Conservation (phyloP, 2,113 vertebrate species). For the Erythrolamprus reginae region DNA sequence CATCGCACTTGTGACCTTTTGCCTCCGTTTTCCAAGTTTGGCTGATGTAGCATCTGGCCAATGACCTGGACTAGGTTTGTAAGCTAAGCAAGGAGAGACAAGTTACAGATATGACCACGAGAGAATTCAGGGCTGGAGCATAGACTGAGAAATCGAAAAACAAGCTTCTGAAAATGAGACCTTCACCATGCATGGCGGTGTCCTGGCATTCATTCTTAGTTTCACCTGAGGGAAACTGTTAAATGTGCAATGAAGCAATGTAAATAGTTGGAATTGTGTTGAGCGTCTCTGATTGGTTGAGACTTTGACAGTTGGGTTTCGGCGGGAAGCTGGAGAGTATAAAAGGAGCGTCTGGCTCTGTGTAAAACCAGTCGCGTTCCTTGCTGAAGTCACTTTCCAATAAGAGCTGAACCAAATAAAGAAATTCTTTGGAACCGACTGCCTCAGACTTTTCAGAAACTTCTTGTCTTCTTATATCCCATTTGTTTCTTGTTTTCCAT, state of each 20-base stretch:
- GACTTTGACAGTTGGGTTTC: no score
- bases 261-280: no score
- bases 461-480: no score
- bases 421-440: no score
- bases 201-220: background rate
- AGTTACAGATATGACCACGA: background rate
- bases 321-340: no score
- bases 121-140: background rate
- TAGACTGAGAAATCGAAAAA: background rate
- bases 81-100: background rate
- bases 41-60: background rate
- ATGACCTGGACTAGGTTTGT: background rate
- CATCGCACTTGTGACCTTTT: background rate
- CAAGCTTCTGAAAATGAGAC: background rate
- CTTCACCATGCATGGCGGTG: background rate
- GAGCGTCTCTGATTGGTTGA: no score
- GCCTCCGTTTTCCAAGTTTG: background rate
- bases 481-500: background rate
- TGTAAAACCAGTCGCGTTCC: no score
- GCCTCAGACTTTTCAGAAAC: no score
- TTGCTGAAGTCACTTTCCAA: no score
- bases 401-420: no score
- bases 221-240: background rate
- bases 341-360: no score
- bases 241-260: no score